Evolutionary conservation across 2,113 vertebrate genomes (phyloP).

Genomic region (Riparia riparia): DNA sequence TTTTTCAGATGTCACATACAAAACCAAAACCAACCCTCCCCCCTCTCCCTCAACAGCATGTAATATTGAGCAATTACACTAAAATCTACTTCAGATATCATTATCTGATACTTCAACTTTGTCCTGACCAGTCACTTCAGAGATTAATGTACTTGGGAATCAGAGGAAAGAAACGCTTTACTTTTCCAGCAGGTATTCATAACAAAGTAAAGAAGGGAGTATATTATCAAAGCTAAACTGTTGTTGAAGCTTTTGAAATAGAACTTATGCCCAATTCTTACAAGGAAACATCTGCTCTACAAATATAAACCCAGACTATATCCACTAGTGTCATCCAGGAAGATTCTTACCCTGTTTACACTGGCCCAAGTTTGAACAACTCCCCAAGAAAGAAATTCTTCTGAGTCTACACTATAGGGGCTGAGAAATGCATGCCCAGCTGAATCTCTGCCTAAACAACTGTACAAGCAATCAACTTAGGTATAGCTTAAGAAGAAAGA

Average conservation of each 20-base stretch:
- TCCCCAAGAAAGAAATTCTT: not conserved
- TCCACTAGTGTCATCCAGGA: not conserved
- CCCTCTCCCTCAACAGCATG: not conserved
- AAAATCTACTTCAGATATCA: not conserved
- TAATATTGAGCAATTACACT: not conserved
- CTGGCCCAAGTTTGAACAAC: not conserved
- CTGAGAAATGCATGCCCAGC: not conserved
- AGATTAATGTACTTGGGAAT: not conserved
- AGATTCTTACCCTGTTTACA: not conserved
- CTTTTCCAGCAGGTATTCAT: not conserved
- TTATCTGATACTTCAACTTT: not conserved
- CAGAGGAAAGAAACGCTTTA: not conserved
- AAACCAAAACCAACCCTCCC: not conserved
- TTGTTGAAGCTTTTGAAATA: constrained; percentile 19
- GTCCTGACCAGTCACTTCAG: not conserved
- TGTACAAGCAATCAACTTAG: not conserved
- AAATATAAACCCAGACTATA: constrained; percentile 18
- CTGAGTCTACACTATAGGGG: not conserved
- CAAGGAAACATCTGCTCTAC: constrained; percentile 1
- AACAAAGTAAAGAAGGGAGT: constrained; percentile 25
- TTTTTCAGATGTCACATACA: not conserved
- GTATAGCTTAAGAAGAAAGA: not conserved
- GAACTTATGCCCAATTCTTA: not conserved
- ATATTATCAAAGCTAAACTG: constrained; percentile 7
- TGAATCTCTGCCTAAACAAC: not conserved